Percentiles rank a stretch among this genome's conserved stretches.
phyloP scores from a whole-genome alignment of 2,113 vertebrate genomes.

The Pituophis catenifer region DNA sequence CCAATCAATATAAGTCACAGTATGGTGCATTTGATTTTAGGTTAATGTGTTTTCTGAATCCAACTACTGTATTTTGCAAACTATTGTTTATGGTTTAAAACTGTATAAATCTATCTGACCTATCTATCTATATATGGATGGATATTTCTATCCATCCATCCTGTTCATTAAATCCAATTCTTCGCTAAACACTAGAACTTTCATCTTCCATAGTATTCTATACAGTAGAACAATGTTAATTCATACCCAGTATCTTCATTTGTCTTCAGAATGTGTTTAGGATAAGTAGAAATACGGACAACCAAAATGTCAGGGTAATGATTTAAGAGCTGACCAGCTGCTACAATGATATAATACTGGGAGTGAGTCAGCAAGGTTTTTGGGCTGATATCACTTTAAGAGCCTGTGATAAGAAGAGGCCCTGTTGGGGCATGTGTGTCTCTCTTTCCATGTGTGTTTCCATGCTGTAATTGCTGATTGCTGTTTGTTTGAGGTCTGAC shows the following conservation, averaged over 20 bases:
- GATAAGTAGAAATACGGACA: not conserved
- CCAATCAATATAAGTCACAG: not conserved
- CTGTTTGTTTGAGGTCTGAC: no score
- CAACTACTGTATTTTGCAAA: not conserved
- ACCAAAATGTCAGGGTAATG: no score
- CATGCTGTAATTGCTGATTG: no score
- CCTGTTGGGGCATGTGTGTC: no score
- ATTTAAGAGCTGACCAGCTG: no score
- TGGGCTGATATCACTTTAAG: no score
- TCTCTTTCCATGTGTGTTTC: no score
- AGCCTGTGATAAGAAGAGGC: no score
- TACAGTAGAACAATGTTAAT: not conserved
- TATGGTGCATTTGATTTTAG: not conserved
- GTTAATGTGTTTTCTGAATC: not conserved
- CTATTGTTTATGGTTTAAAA: not conserved
- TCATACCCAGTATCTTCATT: not conserved
- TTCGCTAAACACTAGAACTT: not conserved
- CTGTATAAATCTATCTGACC: not conserved
- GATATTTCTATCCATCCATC: not conserved
- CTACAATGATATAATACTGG: no score
- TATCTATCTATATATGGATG: not conserved
- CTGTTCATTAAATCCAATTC: not conserved
- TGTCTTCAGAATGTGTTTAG: not conserved
- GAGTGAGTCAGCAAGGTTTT: no score
- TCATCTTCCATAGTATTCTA: not conserved